These are phyloP conservation scores for Oxygymnocypris stewartii DNA, from an alignment of 2,113 vertebrate species.

Conservation along the genomic window DNA sequence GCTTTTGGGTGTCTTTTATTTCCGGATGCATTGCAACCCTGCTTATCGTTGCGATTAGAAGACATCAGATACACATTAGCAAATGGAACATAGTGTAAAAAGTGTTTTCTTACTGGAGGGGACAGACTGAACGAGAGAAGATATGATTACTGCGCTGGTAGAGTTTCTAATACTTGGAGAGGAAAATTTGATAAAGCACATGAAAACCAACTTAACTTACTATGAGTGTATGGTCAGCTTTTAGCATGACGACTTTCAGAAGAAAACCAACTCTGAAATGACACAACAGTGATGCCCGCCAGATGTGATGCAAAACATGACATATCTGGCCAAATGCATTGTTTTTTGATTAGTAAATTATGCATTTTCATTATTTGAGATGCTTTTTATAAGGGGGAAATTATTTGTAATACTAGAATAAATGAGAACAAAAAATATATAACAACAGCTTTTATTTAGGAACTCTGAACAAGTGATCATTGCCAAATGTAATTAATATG, in stretches of 20 bases:
- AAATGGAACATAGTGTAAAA: constrained; percentile 59
- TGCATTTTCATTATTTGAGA: neutral
- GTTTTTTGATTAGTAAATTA: neutral
- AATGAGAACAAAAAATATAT: too few species aligned
- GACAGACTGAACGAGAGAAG: constrained; percentile 50
- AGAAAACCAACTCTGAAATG: neutral
- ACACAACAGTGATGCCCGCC: neutral
- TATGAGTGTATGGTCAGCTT: constrained; percentile 26
- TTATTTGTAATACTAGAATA: neutral
- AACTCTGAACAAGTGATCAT: neutral
- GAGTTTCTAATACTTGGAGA: constrained; percentile 41
- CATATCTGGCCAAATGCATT: neutral
- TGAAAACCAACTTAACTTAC: constrained; percentile 16
- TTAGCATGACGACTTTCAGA: constrained; percentile 1
- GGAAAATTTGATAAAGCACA: constrained; percentile 47
- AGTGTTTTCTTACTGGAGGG: constrained; percentile 60
- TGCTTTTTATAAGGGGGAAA: neutral
- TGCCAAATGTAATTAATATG: neutral
- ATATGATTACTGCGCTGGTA: constrained; percentile 47
- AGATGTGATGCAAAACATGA: neutral
- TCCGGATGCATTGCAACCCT: constrained; percentile 65
- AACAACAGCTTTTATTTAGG: neutral
- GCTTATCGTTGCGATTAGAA: constrained; percentile 72
- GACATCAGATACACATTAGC: constrained; percentile 74
- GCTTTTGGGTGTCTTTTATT: constrained; percentile 74